Conservation (phyloP, 2,888 invertebrate species). For the Melinaea marsaeus region DNA sequence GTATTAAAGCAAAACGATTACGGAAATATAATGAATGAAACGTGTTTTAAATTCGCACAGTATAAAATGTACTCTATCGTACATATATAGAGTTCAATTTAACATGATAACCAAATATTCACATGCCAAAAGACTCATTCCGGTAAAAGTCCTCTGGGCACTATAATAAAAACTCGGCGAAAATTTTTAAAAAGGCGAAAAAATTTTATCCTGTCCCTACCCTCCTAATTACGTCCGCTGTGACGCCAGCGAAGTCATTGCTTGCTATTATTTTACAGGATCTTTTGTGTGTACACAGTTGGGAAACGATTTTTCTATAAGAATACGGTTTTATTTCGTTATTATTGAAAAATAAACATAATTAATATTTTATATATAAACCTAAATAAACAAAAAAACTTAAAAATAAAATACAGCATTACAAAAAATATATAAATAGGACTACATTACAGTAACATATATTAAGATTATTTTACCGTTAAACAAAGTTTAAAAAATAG, state of each 20-base stretch:
- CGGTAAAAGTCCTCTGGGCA: constrained; percentile 41
- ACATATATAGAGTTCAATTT: constrained; percentile 18
- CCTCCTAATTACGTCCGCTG: constrained; percentile 47
- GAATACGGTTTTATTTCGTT: background rate
- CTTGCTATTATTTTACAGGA: constrained; percentile 37
- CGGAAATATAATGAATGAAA: constrained; percentile 29
- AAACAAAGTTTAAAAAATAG: background rate
- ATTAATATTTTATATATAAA: too few species aligned
- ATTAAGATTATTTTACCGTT: too few species aligned
- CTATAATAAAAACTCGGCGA: constrained; percentile 41
- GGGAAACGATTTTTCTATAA: constrained; percentile 9
- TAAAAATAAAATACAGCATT: too few species aligned
- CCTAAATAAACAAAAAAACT: too few species aligned
- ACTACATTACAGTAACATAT: too few species aligned
- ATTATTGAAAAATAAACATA: too few species aligned
- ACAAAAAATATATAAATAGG: too few species aligned
- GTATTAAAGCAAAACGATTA: constrained; percentile 25
- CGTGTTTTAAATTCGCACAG: constrained; percentile 10
- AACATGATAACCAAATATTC: constrained; percentile 28
- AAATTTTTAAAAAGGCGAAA: constrained; percentile 40
- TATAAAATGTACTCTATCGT: background rate
- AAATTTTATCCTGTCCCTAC: constrained; percentile 34
- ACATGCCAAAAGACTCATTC: constrained; percentile 37
- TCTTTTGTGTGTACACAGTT: constrained; percentile 34
- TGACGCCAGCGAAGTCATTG: constrained; percentile 40